Percentiles rank a stretch among this genome's conserved stretches.
These are phyloP conservation scores for Meghimatium bilineatum DNA, from an alignment of 2,888 invertebrate species.

Conservation along the genomic window DNA sequence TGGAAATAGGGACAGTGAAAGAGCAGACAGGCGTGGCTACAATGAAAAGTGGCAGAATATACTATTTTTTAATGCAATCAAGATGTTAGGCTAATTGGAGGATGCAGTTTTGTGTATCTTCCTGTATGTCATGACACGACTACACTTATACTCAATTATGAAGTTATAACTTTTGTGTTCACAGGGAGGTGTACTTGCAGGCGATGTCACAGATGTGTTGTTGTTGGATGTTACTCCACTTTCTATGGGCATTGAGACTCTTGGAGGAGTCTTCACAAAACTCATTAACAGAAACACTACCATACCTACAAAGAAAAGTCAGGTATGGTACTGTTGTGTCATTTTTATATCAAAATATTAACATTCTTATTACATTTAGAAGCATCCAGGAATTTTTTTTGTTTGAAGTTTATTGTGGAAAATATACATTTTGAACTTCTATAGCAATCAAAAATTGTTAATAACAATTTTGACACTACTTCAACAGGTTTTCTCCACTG, in stretches of 20 bases:
- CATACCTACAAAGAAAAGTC: constrained; percentile 98
- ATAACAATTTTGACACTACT: background rate
- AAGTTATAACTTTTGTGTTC: constrained; percentile 27
- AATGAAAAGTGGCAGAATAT: no score
- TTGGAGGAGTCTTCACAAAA: constrained; percentile 95
- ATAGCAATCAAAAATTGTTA: background rate
- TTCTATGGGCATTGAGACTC: constrained; percentile 96
- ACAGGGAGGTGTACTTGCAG: constrained; percentile 92
- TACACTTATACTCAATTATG: background rate
- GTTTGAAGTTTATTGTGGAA: background rate
- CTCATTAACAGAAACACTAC: constrained; percentile 97
- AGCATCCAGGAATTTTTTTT: background rate
- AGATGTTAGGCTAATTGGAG: no score
- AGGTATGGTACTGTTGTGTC: constrained; percentile 80
- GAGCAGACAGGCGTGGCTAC: no score
- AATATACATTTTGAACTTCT: no score
- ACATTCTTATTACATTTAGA: background rate
- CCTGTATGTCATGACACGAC: background rate
- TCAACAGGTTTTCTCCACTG: constrained; percentile 93
- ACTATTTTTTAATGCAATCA: no score
- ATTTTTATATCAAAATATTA: background rate
- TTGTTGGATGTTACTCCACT: constrained; percentile 98
- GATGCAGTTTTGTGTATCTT: background rate
- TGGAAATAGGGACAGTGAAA: no score
- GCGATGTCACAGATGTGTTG: constrained; percentile 97